Base-by-base conservation (phyloP, 2,888 invertebrate species). In the Eurytoma adleriae region DNA sequence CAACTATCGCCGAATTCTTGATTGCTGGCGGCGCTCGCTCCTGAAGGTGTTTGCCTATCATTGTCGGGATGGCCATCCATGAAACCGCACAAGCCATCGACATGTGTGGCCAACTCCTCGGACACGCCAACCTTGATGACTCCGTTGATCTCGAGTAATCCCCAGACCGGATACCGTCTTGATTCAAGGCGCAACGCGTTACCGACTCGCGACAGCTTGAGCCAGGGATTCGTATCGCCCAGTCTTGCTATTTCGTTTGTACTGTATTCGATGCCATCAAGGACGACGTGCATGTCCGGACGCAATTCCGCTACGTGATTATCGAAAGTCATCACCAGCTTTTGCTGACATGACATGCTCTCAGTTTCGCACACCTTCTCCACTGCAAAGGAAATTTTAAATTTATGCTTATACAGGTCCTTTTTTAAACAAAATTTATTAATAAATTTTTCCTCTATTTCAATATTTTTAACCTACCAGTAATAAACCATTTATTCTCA, bases 21-120 rank as follows among this genome's bases (percentile, higher is more conserved):
- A 0, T 94, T 94, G 66, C 93, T 94, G 72, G 92, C 88, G 0
- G 95, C 93, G 1, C 92, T 86, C 0, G 86, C 88, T 0, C 96
- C 96, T 88, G 94, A 93, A 0, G 96, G 96, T 82, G 93, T 92
- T 2, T 94, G 92, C 69, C 94, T 94, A 88, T 97, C 97, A 89
- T 96, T 96, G 62, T 87, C 85, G 0, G 91, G 85, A 48, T 92
- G 90, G 1, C 94, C 94, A 90, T 96, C 95, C 89, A 94, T 96
- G 79, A 93, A 94, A 1, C 97, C 97, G 88, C 97, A 97, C 13
- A 97, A 91, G 0, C 97, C 97, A 85, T 96, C 95, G 0, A 96
- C 94, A 61, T 93, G 92, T 12, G 93, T 92, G 80, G 91, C 89
- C 84, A 94, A 91, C 84, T 93, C 93, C 72, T 93, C 93, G 0